Evolutionary conservation across 2,888 invertebrate species (phyloP).

Genomic region (Ellobium chinense): DNA sequence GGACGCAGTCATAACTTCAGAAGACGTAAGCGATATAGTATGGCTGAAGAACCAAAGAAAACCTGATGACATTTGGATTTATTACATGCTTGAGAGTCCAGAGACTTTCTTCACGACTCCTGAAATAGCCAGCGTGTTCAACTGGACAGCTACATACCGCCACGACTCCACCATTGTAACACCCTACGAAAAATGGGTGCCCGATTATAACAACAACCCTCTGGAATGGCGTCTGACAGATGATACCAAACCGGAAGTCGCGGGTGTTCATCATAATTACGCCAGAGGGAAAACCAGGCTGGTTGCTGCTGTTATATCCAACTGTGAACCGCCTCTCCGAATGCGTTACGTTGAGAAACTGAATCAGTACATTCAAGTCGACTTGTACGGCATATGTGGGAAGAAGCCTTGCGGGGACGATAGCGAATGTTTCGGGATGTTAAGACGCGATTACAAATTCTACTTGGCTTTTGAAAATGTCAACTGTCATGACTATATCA

Average conservation of each 20-base stretch:
- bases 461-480: conserved; percentile 98
- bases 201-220: conserved; percentile 77
- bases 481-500: conserved; percentile 96
- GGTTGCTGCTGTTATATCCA: conserved; percentile 98
- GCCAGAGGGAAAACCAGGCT: conserved; percentile 92
- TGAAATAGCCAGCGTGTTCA: conserved; percentile 80
- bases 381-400: conserved; percentile 75
- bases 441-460: conserved; percentile 95
- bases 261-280: conserved; percentile 69
- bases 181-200: conserved; percentile 96
- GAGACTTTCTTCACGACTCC: background rate
- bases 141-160: conserved; percentile 98
- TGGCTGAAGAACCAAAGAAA: no score
- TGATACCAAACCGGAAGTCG: background rate
- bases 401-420: conserved; percentile 86
- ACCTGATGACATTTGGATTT: conserved; percentile 87
- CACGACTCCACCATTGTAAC: conserved; percentile 96
- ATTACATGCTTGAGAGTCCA: conserved; percentile 96
- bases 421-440: conserved; percentile 90
- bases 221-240: background rate
- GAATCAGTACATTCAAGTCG: conserved; percentile 86
- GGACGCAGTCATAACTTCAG: background rate
- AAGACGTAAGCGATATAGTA: no score
- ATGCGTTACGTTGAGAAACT: conserved; percentile 91
- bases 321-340: conserved; percentile 94